Conservation (phyloP, 2,797 vertebrate species). For the Bryconaethiops microstoma region DNA sequence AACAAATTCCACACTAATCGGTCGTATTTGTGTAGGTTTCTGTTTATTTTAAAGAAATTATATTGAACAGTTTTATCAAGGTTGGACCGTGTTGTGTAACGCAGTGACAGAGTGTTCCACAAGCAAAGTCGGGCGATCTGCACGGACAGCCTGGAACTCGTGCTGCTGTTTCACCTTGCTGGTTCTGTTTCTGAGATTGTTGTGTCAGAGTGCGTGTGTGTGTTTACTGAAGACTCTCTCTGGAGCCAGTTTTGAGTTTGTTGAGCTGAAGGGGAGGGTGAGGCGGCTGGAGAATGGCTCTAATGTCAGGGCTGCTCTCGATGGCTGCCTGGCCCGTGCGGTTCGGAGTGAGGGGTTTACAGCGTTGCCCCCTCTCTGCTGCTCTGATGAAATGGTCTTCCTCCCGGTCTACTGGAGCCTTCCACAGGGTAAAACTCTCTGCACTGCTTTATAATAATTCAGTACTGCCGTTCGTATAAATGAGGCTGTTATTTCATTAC, state of each 20-base stretch:
- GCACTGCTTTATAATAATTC: too few relatives aligned
- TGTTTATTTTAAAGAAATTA: not conserved
- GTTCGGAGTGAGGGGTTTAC: slow-evolving; percentile 53
- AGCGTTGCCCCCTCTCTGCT: slow-evolving; percentile 43
- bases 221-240: not conserved
- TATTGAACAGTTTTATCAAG: not conserved
- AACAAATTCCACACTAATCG: not conserved
- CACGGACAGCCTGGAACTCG: not conserved
- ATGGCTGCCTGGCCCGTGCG: slow-evolving; percentile 60
- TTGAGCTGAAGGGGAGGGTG: not conserved
- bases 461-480: too few relatives aligned
- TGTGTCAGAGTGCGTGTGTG: not conserved
- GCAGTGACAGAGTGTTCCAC: not conserved
- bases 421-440: slow-evolving; percentile 45
- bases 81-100: not conserved
- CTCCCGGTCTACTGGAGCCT: slow-evolving; percentile 20
- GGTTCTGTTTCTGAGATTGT: not conserved
- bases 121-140: slow-evolving; percentile 3
- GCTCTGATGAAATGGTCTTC: slow-evolving; percentile 42
- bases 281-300: slow-evolving; percentile 64
- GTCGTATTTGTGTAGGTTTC: too few relatives aligned
- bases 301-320: slow-evolving; percentile 71
- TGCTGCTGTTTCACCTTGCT: slow-evolving; percentile 20
- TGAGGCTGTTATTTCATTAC: not conserved
- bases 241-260: too few relatives aligned